These are phyloP conservation scores for Cryptocheilus praepositus DNA, from an alignment of 2,888 invertebrate genomes.

Conservation along the genomic window DNA sequence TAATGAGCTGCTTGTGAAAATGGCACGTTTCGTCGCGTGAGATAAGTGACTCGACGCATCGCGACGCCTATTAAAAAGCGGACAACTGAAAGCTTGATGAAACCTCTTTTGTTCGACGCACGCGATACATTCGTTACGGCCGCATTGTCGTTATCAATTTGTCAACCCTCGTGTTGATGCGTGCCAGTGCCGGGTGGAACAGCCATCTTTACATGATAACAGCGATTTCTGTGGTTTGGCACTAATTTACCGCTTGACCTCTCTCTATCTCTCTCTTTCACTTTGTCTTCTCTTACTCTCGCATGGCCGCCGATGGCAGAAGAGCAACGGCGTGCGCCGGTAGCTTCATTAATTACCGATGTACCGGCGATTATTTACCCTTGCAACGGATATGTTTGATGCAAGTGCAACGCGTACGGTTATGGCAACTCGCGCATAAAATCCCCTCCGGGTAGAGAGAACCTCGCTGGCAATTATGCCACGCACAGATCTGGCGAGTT, in stretches of 20 bases:
- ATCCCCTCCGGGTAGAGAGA: background rate
- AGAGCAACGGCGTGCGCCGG: conserved; percentile 1
- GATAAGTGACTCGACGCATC: no score
- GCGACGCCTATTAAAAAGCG: no score
- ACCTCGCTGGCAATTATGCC: conserved; percentile 4
- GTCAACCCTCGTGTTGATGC: background rate
- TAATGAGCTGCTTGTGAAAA: no score
- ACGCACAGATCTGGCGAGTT: background rate
- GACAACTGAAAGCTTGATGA: no score
- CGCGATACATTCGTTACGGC: no score
- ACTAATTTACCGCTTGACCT: background rate
- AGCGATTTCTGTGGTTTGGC: conserved; percentile 1
- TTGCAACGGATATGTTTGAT: background rate
- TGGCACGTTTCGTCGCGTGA: no score
- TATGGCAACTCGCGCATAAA: conserved; percentile 1
- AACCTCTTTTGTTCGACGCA: no score
- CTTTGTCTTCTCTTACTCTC: no score
- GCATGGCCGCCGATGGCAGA: no score
- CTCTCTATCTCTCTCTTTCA: no score
- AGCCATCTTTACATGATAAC: conserved; percentile 11
- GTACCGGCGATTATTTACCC: conserved; percentile 15
- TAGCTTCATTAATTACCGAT: conserved; percentile 21
- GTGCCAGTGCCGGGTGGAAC: no score
- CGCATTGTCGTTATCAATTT: background rate
- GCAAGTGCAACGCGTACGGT: background rate